These are phyloP conservation scores for Punctoribates punctum DNA, from an alignment of 2,888 invertebrate species.

Conservation along the genomic window DNA sequence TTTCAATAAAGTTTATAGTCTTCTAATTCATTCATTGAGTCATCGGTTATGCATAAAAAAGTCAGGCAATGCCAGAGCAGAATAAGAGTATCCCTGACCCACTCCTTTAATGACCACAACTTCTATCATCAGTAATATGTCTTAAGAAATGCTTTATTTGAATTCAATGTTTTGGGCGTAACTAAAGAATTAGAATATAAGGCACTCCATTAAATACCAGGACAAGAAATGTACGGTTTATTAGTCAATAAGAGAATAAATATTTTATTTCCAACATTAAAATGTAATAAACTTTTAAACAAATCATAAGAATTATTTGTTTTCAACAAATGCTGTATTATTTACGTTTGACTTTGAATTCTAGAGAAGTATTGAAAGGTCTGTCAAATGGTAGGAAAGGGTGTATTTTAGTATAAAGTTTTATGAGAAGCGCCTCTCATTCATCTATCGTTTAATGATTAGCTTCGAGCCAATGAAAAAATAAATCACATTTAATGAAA, in stretches of 20 bases:
- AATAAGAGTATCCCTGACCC: constrained; percentile 1
- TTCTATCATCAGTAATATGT: not conserved
- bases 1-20: not conserved
- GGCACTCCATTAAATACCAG: not conserved
- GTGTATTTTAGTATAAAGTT: too few species aligned
- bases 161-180: constrained; percentile 15
- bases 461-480: too few species aligned
- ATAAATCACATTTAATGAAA: too few species aligned
- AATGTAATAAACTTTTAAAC: too few species aligned
- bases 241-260: not conserved
- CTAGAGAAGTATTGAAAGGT: too few species aligned
- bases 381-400: too few species aligned
- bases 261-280: not conserved
- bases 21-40: not conserved
- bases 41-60: not conserved
- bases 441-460: too few species aligned
- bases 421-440: too few species aligned
- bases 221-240: not conserved
- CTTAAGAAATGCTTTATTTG: not conserved
- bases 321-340: too few species aligned
- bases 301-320: too few species aligned
- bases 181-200: constrained; percentile 1
- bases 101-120: constrained; percentile 20
- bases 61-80: not conserved
- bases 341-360: too few species aligned